These are phyloP conservation scores for Halisarca cf. caerulea DNA, from an alignment of 37 sponge, comb jelly and placozoan species.

Conservation along the genomic window DNA sequence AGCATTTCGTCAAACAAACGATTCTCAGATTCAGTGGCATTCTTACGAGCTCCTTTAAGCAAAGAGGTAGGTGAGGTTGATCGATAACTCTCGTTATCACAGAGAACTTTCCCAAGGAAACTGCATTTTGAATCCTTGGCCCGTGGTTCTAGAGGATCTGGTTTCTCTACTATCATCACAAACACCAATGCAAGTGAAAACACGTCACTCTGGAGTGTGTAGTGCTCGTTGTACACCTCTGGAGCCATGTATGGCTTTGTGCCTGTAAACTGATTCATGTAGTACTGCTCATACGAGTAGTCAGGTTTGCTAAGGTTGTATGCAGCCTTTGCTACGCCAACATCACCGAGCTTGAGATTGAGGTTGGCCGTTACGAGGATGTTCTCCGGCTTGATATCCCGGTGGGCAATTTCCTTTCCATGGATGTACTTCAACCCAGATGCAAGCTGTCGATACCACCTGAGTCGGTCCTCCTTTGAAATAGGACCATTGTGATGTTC, in stretches of 20 bases:
- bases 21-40: too few species aligned
- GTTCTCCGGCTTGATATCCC: too few species aligned
- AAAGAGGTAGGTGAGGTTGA: neutral
- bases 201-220: slow-evolving; percentile 26
- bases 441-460: slow-evolving; percentile 32
- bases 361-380: neutral
- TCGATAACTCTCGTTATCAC: neutral
- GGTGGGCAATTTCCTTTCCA: too few species aligned
- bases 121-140: neutral
- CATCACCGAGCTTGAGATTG: slow-evolving; percentile 38
- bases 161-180: slow-evolving; percentile 31
- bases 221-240: slow-evolving; percentile 36
- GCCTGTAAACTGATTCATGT: slow-evolving; percentile 31
- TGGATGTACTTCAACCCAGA: too few species aligned
- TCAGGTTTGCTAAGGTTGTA: neutral
- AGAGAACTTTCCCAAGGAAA: neutral
- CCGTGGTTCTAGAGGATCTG: neutral
- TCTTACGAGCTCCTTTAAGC: too few species aligned
- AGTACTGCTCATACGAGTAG: neutral
- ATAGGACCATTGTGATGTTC: slow-evolving; percentile 3
- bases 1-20: too few species aligned
- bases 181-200: slow-evolving; percentile 39
- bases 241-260: slow-evolving; percentile 41
- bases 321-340: slow-evolving; percentile 28
- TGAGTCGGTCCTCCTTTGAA: neutral